Evolutionary conservation across 2,113 vertebrate genomes (phyloP).

Genomic region (Chaetura pelagica): DNA sequence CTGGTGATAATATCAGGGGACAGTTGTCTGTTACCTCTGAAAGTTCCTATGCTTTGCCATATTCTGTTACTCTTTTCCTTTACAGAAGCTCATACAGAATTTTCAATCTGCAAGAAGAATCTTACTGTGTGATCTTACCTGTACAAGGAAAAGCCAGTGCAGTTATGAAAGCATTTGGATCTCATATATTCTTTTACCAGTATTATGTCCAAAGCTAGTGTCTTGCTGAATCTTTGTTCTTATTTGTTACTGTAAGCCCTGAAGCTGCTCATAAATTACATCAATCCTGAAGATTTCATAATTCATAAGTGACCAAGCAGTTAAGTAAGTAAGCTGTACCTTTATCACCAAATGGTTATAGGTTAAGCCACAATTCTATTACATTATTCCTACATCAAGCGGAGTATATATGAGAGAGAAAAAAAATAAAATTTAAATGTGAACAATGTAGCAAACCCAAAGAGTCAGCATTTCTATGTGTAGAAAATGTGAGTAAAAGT

Average conservation of each 20-base stretch:
- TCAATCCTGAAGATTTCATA: background rate
- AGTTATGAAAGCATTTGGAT: background rate
- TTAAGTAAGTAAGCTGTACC: background rate
- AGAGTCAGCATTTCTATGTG: background rate
- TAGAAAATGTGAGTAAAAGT: background rate
- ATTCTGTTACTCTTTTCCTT: background rate
- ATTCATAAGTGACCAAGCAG: background rate
- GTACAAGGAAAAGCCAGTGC: background rate
- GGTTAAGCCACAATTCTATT: background rate
- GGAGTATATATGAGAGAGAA: background rate
- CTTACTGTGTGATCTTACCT: background rate
- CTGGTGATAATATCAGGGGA: background rate
- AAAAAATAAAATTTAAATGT: background rate
- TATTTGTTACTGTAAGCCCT: background rate
- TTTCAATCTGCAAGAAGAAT: background rate
- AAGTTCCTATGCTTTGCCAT: background rate
- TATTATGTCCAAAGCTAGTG: background rate
- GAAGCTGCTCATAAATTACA: background rate
- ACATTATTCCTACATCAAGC: background rate
- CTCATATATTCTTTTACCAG: background rate
- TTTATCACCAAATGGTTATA: background rate
- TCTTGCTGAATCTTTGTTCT: background rate
- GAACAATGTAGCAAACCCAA: background rate
- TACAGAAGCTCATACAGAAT: background rate
- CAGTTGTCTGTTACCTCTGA: background rate